phyloP scores from a whole-genome alignment of 2,888 invertebrate genomes.

The Pherbina coryleti region DNA sequence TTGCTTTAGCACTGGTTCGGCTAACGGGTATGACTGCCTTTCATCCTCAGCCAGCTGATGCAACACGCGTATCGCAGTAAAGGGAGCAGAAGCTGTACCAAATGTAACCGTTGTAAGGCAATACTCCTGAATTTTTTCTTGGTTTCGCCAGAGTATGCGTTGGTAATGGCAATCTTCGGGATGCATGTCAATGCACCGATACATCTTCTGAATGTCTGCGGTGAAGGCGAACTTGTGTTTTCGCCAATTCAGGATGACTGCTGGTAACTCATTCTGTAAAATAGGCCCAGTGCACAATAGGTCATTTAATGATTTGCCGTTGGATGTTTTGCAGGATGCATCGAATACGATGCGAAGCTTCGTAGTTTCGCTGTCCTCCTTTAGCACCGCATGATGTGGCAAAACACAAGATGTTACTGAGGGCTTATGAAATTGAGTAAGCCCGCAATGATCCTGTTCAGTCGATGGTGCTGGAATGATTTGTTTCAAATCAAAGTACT shows the following conservation, averaged over 20 bases:
- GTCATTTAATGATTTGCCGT: too few relatives aligned
- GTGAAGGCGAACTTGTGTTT: slow-evolving; percentile 5
- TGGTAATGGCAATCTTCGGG: slow-evolving; percentile 21
- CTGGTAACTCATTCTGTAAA: slow-evolving; percentile 20
- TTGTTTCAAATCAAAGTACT: slow-evolving; percentile 11
- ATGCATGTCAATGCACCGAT: neutral
- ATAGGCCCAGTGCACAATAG: neutral
- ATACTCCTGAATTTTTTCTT: slow-evolving; percentile 8
- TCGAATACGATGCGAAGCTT: neutral
- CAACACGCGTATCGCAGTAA: too few relatives aligned
- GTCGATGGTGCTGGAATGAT: neutral
- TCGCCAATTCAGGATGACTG: slow-evolving; percentile 11
- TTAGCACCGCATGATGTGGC: too few relatives aligned
- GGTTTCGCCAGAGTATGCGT: slow-evolving; percentile 30
- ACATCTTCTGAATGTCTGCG: slow-evolving; percentile 1
- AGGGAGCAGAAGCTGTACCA: slow-evolving; percentile 17
- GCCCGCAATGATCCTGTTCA: neutral
- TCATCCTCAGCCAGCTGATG: slow-evolving; percentile 16
- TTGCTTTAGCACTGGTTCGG: slow-evolving; percentile 4
- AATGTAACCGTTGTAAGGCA: slow-evolving; percentile 32
- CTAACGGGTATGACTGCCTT: slow-evolving; percentile 5
- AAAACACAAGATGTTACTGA: neutral
- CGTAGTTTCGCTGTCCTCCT: neutral
- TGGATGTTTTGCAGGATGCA: too few relatives aligned
- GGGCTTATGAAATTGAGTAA: slow-evolving; percentile 1